These are phyloP conservation scores for Rhagonycha fulva DNA, from an alignment of 2,888 invertebrate species.

Conservation along the genomic window DNA sequence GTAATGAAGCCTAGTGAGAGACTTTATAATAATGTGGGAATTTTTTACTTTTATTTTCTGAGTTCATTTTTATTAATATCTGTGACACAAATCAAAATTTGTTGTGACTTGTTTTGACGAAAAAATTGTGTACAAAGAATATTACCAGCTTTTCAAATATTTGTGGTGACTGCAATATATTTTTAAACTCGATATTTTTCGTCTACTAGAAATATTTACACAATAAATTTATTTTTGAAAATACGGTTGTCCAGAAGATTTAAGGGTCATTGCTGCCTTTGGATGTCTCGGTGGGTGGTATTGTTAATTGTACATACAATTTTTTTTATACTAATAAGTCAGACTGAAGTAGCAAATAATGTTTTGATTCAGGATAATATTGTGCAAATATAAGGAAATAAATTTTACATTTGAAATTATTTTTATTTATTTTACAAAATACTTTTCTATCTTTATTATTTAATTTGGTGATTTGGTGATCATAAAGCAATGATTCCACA, in stretches of 20 bases:
- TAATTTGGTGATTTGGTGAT: too few relatives aligned
- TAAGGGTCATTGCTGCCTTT: background rate
- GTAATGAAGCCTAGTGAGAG: background rate
- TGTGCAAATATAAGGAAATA: background rate
- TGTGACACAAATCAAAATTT: background rate
- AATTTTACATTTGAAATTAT: background rate
- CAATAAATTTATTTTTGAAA: background rate
- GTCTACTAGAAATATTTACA: background rate
- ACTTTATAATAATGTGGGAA: background rate
- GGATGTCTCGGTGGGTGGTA: background rate
- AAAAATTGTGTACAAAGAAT: background rate
- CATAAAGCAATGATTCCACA: too few relatives aligned
- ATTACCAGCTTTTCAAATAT: background rate
- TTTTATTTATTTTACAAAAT: background rate
- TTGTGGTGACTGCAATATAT: background rate
- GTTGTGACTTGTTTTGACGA: background rate
- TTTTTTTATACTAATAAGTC: background rate
- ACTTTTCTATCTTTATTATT: too few relatives aligned
- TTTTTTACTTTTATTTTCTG: background rate
- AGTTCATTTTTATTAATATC: background rate
- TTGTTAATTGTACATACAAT: background rate
- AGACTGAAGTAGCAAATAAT: background rate
- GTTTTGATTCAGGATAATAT: background rate
- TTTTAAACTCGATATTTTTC: background rate
- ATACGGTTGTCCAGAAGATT: background rate